Evolutionary conservation across 1,140 invertebrate genomes (phyloP).

Genomic region (Drosophila kepulauana): DNA sequence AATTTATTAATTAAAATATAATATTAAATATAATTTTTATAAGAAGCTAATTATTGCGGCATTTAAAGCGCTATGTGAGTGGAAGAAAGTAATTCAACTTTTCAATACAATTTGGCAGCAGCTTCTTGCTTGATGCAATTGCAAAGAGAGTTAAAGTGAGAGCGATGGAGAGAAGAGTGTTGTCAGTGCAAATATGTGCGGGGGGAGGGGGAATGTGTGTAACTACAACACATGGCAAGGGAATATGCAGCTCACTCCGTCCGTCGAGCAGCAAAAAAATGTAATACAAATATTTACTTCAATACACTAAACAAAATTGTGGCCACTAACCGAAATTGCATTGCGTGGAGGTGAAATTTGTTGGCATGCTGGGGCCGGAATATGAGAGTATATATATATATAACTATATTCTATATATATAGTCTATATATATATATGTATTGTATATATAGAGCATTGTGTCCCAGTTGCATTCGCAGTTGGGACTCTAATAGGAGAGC

Average conservation of each 20-base stretch:
- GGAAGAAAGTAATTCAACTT: no score
- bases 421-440: no score
- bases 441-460: constrained; percentile 13
- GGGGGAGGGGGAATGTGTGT: constrained; percentile 26
- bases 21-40: no score
- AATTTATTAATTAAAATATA: no score
- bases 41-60: no score
- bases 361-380: background rate
- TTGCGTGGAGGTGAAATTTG: constrained; percentile 44
- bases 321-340: constrained; percentile 78
- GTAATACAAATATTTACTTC: constrained; percentile 63
- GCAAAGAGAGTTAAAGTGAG: no score
- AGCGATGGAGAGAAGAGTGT: background rate
- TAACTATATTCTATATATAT: no score
- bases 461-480: constrained; percentile 33
- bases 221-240: constrained; percentile 57
- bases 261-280: background rate
- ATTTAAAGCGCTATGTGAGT: no score
- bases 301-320: constrained; percentile 76
- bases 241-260: constrained; percentile 16
- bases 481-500: constrained; percentile 26
- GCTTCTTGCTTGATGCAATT: no score
- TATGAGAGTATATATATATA: background rate
- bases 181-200: constrained; percentile 40
- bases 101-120: no score